These are phyloP conservation scores for Thomomys bottae DNA, from an alignment of 2,113 vertebrate species.

Conservation along the genomic window DNA sequence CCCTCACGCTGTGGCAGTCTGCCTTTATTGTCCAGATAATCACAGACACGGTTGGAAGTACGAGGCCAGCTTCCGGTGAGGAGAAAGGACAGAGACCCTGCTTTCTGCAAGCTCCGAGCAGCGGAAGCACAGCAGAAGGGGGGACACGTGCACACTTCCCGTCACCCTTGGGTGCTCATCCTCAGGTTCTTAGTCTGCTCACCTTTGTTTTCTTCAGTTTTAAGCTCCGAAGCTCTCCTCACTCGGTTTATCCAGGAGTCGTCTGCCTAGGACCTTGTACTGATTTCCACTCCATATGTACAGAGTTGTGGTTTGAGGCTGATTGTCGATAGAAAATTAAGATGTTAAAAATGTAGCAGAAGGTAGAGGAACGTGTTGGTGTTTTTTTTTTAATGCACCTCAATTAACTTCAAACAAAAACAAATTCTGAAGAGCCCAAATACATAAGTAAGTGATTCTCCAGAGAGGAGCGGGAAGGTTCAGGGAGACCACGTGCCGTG, in stretches of 20 bases:
- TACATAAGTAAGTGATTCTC: conserved; percentile 71
- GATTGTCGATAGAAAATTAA: conserved; percentile 71
- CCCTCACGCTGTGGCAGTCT: not conserved
- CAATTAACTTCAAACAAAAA: conserved; percentile 67
- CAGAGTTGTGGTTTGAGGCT: conserved; percentile 13
- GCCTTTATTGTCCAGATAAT: conserved; percentile 15
- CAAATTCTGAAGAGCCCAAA: conserved; percentile 64
- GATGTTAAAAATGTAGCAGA: conserved; percentile 62
- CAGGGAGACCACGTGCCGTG: no score
- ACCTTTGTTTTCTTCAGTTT: not conserved
- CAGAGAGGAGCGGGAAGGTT: conserved; percentile 43
- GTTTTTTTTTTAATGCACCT: conserved; percentile 73
- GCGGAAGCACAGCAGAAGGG: not conserved
- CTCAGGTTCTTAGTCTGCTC: not conserved
- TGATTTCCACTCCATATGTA: not conserved
- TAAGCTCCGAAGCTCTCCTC: not conserved
- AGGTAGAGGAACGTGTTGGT: not conserved
- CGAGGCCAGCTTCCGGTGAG: not conserved
- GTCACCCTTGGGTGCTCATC: not conserved
- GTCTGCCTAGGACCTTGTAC: not conserved
- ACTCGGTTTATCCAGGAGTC: not conserved
- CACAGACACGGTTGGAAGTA: not conserved
- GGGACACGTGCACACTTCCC: not conserved
- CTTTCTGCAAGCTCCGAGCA: not conserved
- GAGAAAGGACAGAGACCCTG: not conserved